These are phyloP conservation scores for Pelusios castaneus DNA, from an alignment of 2,113 vertebrate genomes.

Conservation along the genomic window DNA sequence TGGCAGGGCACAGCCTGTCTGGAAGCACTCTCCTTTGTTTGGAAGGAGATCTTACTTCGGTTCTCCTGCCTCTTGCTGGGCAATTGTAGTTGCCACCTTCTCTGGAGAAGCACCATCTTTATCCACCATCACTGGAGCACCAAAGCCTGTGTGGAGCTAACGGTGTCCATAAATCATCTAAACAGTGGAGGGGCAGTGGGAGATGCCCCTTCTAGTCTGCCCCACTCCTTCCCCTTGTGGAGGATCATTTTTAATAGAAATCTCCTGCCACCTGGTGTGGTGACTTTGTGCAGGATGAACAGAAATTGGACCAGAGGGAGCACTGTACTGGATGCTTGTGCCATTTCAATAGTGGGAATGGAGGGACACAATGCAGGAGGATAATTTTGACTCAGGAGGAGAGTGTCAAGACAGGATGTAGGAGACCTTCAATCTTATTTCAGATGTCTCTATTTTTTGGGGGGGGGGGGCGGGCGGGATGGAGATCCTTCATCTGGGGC, in stretches of 20 bases:
- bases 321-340: background rate
- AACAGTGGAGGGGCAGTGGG: background rate
- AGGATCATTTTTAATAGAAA: background rate
- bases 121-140: background rate
- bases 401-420: background rate
- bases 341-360: background rate
- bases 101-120: background rate
- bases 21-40: background rate
- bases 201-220: background rate
- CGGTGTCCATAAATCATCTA: background rate
- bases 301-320: background rate
- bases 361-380: background rate
- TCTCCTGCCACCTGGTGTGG: background rate
- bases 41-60: background rate
- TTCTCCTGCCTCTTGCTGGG: background rate
- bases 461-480: too few species aligned
- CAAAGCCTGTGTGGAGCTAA: rapidly evolving
- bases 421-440: background rate
- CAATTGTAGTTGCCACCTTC: background rate
- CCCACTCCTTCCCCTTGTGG: background rate
- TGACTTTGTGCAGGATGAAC: background rate
- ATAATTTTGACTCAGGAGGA: background rate
- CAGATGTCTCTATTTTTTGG: background rate
- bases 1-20: too few species aligned
- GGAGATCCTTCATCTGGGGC: background rate